Base-by-base conservation (phyloP, 2,113 vertebrate genomes). In the Sinocyclocheilus anshuiensis region DNA sequence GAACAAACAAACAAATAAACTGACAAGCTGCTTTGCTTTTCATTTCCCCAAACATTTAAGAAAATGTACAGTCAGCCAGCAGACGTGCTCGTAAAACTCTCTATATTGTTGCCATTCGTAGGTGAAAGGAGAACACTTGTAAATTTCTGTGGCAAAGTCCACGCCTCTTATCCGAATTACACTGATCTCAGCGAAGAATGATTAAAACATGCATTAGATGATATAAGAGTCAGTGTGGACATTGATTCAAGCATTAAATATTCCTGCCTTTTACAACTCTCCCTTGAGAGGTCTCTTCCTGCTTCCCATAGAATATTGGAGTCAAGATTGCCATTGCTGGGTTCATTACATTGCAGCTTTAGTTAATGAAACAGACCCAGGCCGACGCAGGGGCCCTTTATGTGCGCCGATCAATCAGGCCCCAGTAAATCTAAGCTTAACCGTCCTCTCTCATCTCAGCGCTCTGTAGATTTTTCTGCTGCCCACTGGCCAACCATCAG, bases 151-250 rank as follows among this genome's bases (percentile, higher is more conserved):
- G 90, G 95, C 94, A 94, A 93, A 93, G 93, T 94, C 94, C 95
- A 94, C 95, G 94, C 94, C 94, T 95, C 93, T 93, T 95, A 96
- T 96, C 96, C 95, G 95, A 97, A 96, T 96, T 95, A 95, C 95
- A 97, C 96, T 97, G 97, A 98, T 97, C 96, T 96, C 93, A 92
- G 93, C 24, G 92, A 94, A 91, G 92, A 95, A 95, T 96, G 96
- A 95, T 96, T 97, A 97, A 97, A 97, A 96, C 97, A 96, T 95
- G 95, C 95, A 96, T 97, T 96, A 96, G 96, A 95, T 96, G 95
- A 95, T 96, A 96, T 96, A 96, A 97, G 95, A 95, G 94, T 93
- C 93, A 92, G 93, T 95, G 92, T 93, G 93, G 94, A 95, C 94
- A 97, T 97, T 96, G 96, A 97, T 97, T 97, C 97, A 96, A 95